These are phyloP conservation scores for Phaethon lepturus DNA, from an alignment of 2,113 vertebrate species.

Conservation along the genomic window DNA sequence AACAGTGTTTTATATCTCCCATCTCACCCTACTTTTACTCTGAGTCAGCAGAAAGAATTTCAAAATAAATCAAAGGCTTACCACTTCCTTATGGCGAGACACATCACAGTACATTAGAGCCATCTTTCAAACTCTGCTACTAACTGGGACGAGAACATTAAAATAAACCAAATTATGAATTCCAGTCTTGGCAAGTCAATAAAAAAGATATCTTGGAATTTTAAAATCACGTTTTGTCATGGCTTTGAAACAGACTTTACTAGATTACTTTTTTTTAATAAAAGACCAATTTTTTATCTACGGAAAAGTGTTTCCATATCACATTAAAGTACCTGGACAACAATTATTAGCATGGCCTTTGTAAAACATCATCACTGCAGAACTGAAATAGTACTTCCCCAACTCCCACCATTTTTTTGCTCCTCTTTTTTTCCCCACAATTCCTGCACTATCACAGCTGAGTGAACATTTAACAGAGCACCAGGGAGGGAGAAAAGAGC, in stretches of 20 bases:
- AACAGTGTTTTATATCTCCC: not conserved
- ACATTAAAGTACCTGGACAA: not conserved
- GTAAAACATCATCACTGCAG: not conserved
- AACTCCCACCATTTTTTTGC: not conserved
- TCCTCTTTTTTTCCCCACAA: not conserved
- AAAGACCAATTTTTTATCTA: not conserved
- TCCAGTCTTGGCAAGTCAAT: not conserved
- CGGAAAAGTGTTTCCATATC: not conserved
- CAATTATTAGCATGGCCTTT: not conserved
- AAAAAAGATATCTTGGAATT: not conserved
- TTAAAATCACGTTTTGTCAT: not conserved
- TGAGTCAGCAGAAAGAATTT: slow-evolving; percentile 35
- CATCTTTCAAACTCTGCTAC: not conserved
- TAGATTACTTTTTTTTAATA: not conserved
- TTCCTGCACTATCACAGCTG: not conserved
- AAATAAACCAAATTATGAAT: not conserved
- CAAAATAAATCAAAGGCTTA: slow-evolving; percentile 37
- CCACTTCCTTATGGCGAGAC: not conserved
- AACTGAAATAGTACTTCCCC: not conserved
- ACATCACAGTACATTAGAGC: not conserved
- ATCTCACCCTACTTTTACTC: not conserved
- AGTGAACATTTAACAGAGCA: not conserved
- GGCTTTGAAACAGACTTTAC: not conserved
- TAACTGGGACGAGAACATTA: not conserved
- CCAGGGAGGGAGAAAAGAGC: not conserved